Conservation (phyloP, 2,113 vertebrate genomes). For the Procapra przewalskii region DNA sequence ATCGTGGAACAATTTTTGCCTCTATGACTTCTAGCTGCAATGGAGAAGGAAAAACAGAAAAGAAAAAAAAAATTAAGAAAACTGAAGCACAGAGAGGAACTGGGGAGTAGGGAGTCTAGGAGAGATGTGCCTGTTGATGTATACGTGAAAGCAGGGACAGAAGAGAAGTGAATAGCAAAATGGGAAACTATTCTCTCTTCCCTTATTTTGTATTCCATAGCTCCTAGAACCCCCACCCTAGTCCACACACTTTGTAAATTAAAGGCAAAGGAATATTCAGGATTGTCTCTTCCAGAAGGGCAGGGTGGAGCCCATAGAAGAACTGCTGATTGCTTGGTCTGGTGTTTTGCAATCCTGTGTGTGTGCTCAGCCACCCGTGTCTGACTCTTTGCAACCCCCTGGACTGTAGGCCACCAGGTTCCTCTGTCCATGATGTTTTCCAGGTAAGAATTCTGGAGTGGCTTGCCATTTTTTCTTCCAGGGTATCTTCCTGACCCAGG, state of each 20-base stretch:
- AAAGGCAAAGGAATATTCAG: neutral
- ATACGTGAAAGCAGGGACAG: neutral
- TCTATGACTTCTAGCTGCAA: neutral
- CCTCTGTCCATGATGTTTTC: neutral
- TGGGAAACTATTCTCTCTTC: neutral
- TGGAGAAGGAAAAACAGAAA: neutral
- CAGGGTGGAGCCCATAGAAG: neutral
- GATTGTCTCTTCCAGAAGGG: neutral
- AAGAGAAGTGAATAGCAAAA: neutral
- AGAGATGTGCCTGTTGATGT: neutral
- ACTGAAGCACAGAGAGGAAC: neutral
- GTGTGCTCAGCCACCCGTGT: neutral
- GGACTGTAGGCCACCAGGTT: neutral
- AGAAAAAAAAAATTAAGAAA: neutral
- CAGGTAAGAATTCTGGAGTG: neutral
- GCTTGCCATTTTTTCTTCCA: neutral
- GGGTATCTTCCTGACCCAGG: neutral
- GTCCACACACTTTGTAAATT: neutral
- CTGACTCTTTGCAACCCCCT: neutral
- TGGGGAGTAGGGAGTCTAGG: neutral
- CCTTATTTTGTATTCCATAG: neutral
- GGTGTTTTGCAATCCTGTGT: neutral
- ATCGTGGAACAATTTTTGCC: neutral
- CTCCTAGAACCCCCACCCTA: neutral
- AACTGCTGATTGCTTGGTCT: neutral